Base-by-base conservation (phyloP, 2,888 invertebrate genomes). In the Ceramica pisi region DNA sequence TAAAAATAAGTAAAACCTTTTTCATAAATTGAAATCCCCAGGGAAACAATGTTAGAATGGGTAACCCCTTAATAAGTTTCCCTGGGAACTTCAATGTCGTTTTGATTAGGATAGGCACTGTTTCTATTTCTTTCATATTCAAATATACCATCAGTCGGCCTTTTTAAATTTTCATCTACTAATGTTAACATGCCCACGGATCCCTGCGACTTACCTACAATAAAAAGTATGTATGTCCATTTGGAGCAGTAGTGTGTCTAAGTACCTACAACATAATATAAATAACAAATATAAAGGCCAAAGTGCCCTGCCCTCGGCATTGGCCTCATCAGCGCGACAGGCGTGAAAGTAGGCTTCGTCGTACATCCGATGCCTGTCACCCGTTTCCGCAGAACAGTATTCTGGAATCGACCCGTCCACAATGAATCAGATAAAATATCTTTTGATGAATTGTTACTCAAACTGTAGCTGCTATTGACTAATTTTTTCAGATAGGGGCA, bases 341-440 rank as follows among this genome's bases (percentile, higher is more conserved):
- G 88, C 90, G 88, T 90, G 91, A 92, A 93, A 92, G 93, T 92
- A 92, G 93, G 91, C 89, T 89, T 86, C 89, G 88, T 82, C 84
- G 85, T 82, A 88, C 86, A 91, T 92, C 94, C 94, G 93, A 83
- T 83, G 86, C 85, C 89, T 87, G 91, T 88, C 93, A 89, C 90
- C 88, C 90, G 86, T 82, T 91, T 92, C 93, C 92, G 88, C 53
- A 71, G 70, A 86, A 88, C 87, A 90, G 88, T 88, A 87, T 89
- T 88, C 88, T 83, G 82, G 83, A 83, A 84, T 82, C 88, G 85
- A 86, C 85, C 83, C 87, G 82, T 84, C 71, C 72, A 77, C 81
- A 81, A 82, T 79, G 81, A 84, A 81, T 82, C 75, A 67, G 72
- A 77, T 84, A 67, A 53, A 56, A 73, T 70, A 76, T 70, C 72